Conservation (phyloP, 35 echinoderm and acorn worm species). For the Strongylocentrotus purpuratus region DNA sequence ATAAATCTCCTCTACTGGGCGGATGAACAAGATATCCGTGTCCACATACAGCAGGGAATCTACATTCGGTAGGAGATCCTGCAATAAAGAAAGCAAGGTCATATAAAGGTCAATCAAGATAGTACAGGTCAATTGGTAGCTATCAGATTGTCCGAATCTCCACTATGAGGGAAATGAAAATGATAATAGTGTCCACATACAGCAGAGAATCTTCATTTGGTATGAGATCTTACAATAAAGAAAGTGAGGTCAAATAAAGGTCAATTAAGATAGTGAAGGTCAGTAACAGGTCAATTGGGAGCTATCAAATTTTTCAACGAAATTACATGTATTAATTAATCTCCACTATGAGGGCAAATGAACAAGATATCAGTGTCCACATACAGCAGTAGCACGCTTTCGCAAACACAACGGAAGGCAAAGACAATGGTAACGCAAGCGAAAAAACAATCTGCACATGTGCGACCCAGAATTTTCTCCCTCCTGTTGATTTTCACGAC, state of each 20-base stretch:
- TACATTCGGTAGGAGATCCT: conserved; percentile 75
- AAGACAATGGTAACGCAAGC: too few species aligned
- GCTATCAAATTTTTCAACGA: too few species aligned
- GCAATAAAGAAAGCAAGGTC: not conserved
- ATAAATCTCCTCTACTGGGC: conserved; percentile 86
- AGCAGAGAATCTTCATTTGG: conserved; percentile 76
- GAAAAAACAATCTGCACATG: too few species aligned
- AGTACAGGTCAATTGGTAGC: too few species aligned
- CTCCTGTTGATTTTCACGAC: too few species aligned
- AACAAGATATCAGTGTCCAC: conserved; percentile 97
- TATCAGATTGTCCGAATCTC: too few species aligned
- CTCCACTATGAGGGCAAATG: conserved; percentile 70
- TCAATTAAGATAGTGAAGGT: too few species aligned
- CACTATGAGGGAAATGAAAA: conserved; percentile 83
- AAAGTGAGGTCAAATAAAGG: not conserved
- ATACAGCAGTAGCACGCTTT: conserved; percentile 58
- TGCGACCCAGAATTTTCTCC: too few species aligned
- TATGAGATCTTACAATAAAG: conserved; percentile 66
- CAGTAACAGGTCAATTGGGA: too few species aligned
- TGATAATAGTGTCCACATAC: conserved; percentile 91
- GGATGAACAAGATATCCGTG: conserved; percentile 93
- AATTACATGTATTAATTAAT: conserved; percentile 56
- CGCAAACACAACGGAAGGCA: too few species aligned
- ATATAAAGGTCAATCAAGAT: not conserved
- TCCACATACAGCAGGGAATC: conserved; percentile 92